phyloP scores from a whole-genome alignment of 2,113 vertebrate genomes.

The Strigops habroptila region DNA sequence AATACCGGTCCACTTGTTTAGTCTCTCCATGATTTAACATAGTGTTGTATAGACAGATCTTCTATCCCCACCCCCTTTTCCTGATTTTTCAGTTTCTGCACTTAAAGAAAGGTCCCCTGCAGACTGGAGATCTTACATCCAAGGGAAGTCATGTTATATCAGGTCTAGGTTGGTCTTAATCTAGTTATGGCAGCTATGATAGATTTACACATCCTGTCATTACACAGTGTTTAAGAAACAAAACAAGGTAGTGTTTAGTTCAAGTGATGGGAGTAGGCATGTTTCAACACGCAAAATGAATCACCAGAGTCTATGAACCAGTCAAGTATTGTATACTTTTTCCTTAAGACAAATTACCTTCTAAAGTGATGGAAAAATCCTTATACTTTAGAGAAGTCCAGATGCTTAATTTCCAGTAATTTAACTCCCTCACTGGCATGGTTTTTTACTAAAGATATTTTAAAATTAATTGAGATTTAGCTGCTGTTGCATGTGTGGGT shows the following conservation, averaged over 20 bases:
- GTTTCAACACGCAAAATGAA: constrained; percentile 34
- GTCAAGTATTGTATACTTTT: background rate
- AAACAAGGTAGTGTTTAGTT: background rate
- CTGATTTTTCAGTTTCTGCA: background rate
- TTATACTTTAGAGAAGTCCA: background rate
- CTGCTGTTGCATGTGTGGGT: constrained; percentile 19
- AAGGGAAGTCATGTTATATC: background rate
- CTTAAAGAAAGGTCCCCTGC: background rate
- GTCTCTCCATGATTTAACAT: background rate
- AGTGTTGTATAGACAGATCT: background rate
- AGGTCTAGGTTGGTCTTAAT: background rate
- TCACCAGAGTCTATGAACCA: constrained; percentile 18
- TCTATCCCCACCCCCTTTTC: background rate
- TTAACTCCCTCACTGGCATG: background rate
- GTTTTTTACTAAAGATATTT: background rate
- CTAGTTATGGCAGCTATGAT: background rate
- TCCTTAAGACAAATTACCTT: background rate
- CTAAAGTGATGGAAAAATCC: background rate
- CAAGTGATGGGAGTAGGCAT: background rate
- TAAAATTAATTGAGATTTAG: constrained; percentile 7
- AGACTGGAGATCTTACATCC: background rate
- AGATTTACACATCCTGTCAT: background rate
- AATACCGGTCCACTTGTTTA: background rate
- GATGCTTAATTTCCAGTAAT: constrained; percentile 15
- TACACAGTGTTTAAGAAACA: background rate